These are phyloP conservation scores for Melanerpes aurifrons DNA, from an alignment of 2,113 vertebrate species.

Conservation along the genomic window DNA sequence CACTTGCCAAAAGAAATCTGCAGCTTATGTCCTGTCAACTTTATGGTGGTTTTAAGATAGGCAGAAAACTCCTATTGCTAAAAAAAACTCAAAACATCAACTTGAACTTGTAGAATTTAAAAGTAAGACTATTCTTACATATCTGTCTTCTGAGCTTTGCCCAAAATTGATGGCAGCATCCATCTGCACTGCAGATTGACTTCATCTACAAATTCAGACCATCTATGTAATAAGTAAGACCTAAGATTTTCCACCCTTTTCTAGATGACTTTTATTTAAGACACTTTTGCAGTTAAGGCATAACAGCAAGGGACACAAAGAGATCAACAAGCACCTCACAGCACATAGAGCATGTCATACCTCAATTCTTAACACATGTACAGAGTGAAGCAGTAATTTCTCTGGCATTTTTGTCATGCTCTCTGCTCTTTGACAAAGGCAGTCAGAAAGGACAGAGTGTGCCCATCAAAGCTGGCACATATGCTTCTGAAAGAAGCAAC, in stretches of 20 bases:
- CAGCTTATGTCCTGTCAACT: neutral
- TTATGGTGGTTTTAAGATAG: neutral
- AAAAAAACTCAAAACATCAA: neutral
- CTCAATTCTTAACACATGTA: neutral
- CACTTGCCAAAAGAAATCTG: neutral
- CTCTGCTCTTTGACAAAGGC: neutral
- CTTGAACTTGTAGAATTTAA: neutral
- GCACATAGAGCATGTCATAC: rapidly evolving
- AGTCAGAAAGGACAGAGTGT: neutral
- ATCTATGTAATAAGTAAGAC: neutral
- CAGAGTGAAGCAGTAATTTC: neutral
- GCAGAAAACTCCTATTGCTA: neutral
- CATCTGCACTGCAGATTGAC: neutral
- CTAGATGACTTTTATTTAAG: neutral
- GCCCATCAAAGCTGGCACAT: neutral
- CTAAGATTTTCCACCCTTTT: neutral
- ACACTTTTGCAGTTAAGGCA: neutral
- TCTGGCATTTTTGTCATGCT: neutral
- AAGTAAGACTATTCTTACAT: neutral
- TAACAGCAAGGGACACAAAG: neutral
- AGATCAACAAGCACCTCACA: neutral
- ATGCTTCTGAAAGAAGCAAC: neutral
- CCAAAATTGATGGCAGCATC: neutral
- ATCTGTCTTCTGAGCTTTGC: neutral
- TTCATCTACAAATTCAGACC: neutral